These are phyloP conservation scores for Heliconius hermathena DNA, from an alignment of 1,140 invertebrate genomes.

Conservation along the genomic window DNA sequence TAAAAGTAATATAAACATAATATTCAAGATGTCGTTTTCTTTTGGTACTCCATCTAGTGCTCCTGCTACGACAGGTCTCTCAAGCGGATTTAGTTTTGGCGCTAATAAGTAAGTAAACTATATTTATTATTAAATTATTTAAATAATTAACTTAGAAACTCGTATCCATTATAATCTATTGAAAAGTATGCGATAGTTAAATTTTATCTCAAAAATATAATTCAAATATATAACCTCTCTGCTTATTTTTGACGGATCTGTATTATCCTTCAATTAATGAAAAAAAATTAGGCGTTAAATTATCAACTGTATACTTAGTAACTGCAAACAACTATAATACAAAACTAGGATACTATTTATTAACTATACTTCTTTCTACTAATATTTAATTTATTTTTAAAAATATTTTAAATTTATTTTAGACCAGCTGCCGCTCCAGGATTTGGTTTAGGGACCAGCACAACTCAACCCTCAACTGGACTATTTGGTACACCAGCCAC, in stretches of 20 bases:
- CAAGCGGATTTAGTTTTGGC: constrained; percentile 72
- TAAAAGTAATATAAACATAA: neutral
- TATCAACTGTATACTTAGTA: too few relatives aligned
- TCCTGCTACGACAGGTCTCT: constrained; percentile 62
- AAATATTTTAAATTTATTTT: constrained; percentile 17
- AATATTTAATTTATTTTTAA: constrained; percentile 2
- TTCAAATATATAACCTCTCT: constrained; percentile 1
- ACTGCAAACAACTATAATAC: too few relatives aligned
- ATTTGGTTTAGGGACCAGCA: constrained; percentile 63
- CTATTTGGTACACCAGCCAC: constrained; percentile 64
- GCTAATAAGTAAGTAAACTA: constrained; percentile 68
- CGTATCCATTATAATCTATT: neutral
- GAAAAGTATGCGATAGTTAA: neutral
- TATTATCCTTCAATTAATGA: neutral
- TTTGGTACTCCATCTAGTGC: constrained; percentile 74
- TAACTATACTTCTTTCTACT: neutral
- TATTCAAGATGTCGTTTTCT: constrained; percentile 66
- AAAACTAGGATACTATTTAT: too few relatives aligned
- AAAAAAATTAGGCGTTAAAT: neutral
- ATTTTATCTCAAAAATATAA: neutral
- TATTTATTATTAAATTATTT: neutral
- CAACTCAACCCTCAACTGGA: constrained; percentile 62
- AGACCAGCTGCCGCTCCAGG: constrained; percentile 63
- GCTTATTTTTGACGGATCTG: neutral
- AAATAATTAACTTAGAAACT: neutral